Base-by-base conservation (phyloP, 2,888 invertebrate genomes). In the Lysandra bellargus region DNA sequence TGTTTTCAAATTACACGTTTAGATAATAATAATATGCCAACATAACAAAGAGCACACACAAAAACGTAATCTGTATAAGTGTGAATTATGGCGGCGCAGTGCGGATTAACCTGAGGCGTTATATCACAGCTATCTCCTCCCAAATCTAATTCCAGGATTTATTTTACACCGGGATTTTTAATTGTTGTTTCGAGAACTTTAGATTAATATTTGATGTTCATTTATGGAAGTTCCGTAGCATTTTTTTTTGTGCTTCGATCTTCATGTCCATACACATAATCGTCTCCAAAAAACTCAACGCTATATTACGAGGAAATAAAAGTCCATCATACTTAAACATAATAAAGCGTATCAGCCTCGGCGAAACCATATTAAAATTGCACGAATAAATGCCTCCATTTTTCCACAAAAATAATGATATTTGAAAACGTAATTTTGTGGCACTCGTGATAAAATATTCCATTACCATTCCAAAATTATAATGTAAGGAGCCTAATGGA, bases 401-500 rank as follows among this genome's bases (percentile, higher is more conserved):
- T 74, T 44, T 69, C 69, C 69, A 69, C 14, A 37, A 69, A 69
- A 69, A 69, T 69, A 69, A 76, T 49, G 17, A 76, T 76, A 76
- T 76, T 76, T 76, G 76, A 76, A 69, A 76, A 76, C 33, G 76
- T 53, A 76, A 57, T 37, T 64, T 69, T 30, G 53, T 64, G 49
- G 53, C 60, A 53, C 37, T 64, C 14, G 7, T 49, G 40, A 81
- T 81, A 81, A 83, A 83, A 79, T 79, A 82, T 80, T 78, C 81
- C 57, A 82, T 81, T 83, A 81, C 82, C 83, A 81, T 84, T 81
- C 81, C 80, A 81, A 81, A 81, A 53, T 69, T 53, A 81, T 83
- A 84, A 83, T 84, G 83, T 83, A 83, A 82, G 81, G 79, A 79
- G 81, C 80, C 80, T 81, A 84, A 87, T 87, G 86, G 85, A 88